phyloP scores from a whole-genome alignment of 2,113 vertebrate genomes.

The Falco punctatus region DNA sequence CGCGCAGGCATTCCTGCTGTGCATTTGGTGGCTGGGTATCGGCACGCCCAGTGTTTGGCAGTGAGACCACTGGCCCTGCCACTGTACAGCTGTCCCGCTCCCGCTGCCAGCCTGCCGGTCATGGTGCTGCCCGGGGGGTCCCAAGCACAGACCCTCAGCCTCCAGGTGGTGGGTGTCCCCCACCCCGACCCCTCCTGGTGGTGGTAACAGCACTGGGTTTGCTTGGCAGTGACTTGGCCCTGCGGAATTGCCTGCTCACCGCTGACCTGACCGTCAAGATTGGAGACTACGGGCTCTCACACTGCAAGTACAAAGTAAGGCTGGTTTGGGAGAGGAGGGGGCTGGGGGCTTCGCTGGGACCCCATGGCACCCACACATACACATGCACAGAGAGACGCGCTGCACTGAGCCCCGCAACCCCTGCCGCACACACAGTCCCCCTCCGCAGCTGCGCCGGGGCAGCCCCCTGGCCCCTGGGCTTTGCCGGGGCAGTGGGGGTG shows the following conservation, averaged over 20 bases:
- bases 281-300: conserved; percentile 93
- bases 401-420: not conserved
- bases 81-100: not conserved
- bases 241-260: conserved; percentile 92
- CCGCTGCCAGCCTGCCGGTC: not conserved
- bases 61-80: not conserved
- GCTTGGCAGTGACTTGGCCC: conserved; percentile 88
- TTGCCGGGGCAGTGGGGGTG: not conserved
- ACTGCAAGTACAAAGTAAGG: conserved; percentile 92
- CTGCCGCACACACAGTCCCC: rapidly evolving
- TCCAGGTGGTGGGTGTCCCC: not conserved
- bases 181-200: not conserved
- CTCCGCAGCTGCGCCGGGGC: rapidly evolving
- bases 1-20: conserved; percentile 1
- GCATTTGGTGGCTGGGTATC: not conserved
- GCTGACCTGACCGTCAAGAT: conserved; percentile 93
- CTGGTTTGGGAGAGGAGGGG: not conserved
- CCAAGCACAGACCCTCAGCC: not conserved
- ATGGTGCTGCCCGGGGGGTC: not conserved
- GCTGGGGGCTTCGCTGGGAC: not conserved
- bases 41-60: not conserved
- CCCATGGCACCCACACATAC: rapidly evolving
- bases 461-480: not conserved
- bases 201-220: not conserved
- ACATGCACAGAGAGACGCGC: not conserved